Evolutionary conservation across 2,888 invertebrate genomes (phyloP).

Genomic region (Hirtodrosophila confusa): DNA sequence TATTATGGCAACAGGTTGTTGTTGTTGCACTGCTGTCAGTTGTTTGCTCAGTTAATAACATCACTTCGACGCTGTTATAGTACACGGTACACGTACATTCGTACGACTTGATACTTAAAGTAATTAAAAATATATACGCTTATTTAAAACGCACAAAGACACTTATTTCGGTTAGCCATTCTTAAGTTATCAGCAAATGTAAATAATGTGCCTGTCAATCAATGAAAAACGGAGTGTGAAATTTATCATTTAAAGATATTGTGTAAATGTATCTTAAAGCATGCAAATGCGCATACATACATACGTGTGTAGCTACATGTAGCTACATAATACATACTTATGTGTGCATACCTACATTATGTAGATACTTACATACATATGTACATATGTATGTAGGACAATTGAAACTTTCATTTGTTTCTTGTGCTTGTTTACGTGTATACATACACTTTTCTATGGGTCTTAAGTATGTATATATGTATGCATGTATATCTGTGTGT

Average conservation of each 20-base stretch:
- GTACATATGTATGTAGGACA: constrained; percentile 4
- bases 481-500: constrained; percentile 1
- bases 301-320: neutral
- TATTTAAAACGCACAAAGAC: constrained; percentile 22
- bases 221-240: neutral
- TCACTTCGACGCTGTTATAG: constrained; percentile 13
- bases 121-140: constrained; percentile 42
- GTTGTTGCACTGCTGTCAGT: constrained; percentile 25
- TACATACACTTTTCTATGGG: neutral
- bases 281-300: constrained; percentile 8
- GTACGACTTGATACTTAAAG: constrained; percentile 40
- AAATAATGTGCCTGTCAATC: neutral
- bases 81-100: constrained; percentile 15
- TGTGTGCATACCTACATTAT: neutral
- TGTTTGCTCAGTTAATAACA: constrained; percentile 30
- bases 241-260: neutral
- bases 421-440: neutral
- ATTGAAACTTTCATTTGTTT: constrained; percentile 15
- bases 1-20: constrained; percentile 40
- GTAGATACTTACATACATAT: constrained; percentile 2
- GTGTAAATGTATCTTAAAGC: constrained; percentile 7
- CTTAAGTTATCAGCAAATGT: neutral
- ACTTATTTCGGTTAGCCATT: neutral
- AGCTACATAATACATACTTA: constrained; percentile 3
- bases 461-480: constrained; percentile 3